Evolutionary conservation across 2,888 invertebrate genomes (phyloP).

Genomic region (Drosophila recens): DNA sequence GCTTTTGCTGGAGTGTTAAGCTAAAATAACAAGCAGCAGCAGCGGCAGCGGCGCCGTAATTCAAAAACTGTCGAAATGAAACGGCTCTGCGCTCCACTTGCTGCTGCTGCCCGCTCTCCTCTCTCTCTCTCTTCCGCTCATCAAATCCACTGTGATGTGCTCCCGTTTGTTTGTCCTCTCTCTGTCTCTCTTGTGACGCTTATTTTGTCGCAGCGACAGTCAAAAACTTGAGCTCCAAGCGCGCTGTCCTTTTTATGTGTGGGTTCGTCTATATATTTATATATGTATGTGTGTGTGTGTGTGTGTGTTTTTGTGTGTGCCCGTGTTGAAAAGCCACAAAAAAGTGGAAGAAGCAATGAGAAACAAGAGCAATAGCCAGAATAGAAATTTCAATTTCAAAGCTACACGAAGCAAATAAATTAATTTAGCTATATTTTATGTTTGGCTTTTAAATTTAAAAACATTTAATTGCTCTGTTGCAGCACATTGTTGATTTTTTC

Average conservation of each 20-base stretch:
- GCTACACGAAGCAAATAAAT: neutral
- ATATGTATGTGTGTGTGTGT: neutral
- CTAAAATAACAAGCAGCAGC: slow-evolving; percentile 60
- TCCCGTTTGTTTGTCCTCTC: slow-evolving; percentile 19
- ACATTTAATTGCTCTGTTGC: neutral
- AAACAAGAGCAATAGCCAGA: slow-evolving; percentile 15
- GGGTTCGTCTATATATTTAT: slow-evolving; percentile 16
- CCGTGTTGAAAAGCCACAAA: slow-evolving; percentile 46
- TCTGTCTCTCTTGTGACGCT: slow-evolving; percentile 54
- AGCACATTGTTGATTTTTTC: slow-evolving; percentile 11
- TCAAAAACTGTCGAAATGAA: slow-evolving; percentile 79
- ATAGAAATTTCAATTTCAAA: neutral
- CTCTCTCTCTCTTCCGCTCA: slow-evolving; percentile 21
- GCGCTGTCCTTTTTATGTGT: slow-evolving; percentile 64
- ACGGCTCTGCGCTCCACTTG: slow-evolving; percentile 71
- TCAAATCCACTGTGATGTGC: slow-evolving; percentile 9
- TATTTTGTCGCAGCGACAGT: slow-evolving; percentile 41
- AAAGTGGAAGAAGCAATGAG: slow-evolving; percentile 30
- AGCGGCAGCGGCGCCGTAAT: slow-evolving; percentile 49
- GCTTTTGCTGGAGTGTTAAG: slow-evolving; percentile 57
- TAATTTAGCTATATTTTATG: neutral
- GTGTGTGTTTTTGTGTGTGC: slow-evolving; percentile 12
- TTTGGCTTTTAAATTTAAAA: neutral
- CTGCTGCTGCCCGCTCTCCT: slow-evolving; percentile 11
- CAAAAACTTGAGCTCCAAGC: slow-evolving; percentile 68